Conservation (phyloP, 2,113 vertebrate species). For the Halcyon malimbica region DNA sequence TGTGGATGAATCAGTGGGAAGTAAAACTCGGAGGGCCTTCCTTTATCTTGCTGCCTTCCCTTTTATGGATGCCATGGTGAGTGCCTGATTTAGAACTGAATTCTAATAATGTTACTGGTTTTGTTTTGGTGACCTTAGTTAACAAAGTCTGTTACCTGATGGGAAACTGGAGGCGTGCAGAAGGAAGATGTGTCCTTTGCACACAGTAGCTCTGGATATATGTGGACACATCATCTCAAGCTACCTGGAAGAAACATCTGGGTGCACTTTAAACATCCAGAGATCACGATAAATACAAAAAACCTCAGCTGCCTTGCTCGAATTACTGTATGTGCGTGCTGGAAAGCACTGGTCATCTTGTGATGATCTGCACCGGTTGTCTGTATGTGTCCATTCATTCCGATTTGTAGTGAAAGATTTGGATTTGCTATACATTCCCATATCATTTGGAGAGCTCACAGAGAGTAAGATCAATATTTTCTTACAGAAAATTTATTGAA, state of each 20-base stretch:
- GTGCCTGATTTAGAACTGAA: constrained; percentile 33
- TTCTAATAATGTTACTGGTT: background rate
- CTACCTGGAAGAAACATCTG: background rate
- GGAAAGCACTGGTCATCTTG: background rate
- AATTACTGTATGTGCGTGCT: background rate
- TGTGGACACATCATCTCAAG: background rate
- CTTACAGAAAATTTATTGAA: background rate
- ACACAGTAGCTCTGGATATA: background rate
- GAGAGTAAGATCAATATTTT: background rate
- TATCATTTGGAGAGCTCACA: background rate
- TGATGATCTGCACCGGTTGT: background rate
- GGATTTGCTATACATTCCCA: background rate
- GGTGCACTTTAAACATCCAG: background rate
- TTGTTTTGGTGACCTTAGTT: background rate
- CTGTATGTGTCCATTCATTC: background rate
- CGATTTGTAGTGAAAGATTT: background rate
- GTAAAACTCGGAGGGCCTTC: constrained; percentile 94
- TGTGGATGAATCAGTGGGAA: constrained; percentile 94
- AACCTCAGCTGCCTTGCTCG: background rate
- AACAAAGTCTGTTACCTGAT: background rate
- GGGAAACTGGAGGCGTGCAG: background rate
- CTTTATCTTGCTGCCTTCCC: constrained; percentile 96
- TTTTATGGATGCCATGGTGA: constrained; percentile 97
- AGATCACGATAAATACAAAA: background rate
- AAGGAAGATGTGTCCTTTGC: background rate